A percentile compares a stretch with the other conserved stretches of the same genome.
Conservation (phyloP, 2,888 invertebrate genomes). For the Andrena minutula region DNA sequence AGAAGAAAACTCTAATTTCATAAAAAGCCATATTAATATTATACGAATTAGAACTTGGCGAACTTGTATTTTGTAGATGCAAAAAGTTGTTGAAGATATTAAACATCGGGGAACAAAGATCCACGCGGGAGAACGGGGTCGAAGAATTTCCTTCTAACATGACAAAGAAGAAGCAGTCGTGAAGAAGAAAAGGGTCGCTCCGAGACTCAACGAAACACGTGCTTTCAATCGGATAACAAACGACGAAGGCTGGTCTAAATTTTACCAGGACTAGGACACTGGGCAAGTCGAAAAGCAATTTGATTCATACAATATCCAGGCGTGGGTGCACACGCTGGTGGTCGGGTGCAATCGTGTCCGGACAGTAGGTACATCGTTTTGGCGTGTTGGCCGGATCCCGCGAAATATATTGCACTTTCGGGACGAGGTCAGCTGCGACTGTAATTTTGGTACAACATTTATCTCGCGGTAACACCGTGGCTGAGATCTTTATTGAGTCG, state of each 20-base stretch:
- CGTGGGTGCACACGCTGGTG: slow-evolving; percentile 16
- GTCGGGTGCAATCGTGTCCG: slow-evolving; percentile 62
- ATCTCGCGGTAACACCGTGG: slow-evolving; percentile 71
- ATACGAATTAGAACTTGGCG: no score
- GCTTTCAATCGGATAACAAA: neutral
- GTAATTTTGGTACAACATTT: slow-evolving; percentile 75
- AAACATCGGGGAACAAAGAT: no score
- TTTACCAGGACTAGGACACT: neutral
- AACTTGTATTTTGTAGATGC: no score
- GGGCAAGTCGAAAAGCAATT: slow-evolving; percentile 60
- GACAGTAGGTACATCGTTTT: slow-evolving; percentile 68
- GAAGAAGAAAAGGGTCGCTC: no score
- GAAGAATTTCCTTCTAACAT: no score
- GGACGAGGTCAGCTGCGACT: slow-evolving; percentile 77
- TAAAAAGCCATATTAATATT: no score
- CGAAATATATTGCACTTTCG: slow-evolving; percentile 78
- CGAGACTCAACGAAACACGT: no score
- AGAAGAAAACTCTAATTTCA: neutral
- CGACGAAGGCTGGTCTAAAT: neutral
- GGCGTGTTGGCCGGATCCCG: slow-evolving; percentile 63
- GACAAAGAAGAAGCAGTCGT: no score
- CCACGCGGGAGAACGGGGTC: no score
- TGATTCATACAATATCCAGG: slow-evolving; percentile 63
- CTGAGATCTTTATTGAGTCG: slow-evolving; percentile 74
- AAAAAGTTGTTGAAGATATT: no score